A percentile compares a stretch with the other conserved stretches of the same genome.
phyloP scores from a whole-genome alignment of 2,888 invertebrate genomes.

The Hydropsyche betteni region DNA sequence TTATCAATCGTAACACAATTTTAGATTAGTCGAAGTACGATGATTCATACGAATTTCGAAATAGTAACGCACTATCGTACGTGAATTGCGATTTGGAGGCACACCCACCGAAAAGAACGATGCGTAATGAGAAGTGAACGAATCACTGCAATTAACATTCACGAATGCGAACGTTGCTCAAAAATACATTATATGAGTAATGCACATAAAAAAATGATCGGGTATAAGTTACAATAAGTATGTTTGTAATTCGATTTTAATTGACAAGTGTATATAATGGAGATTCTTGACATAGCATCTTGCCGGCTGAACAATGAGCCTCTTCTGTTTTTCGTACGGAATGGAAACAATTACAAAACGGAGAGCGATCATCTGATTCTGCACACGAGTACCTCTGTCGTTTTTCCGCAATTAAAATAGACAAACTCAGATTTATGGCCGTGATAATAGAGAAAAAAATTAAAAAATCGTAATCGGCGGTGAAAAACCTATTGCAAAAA shows the following conservation, averaged over 20 bases:
- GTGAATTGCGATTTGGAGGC: no score
- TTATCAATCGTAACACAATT: no score
- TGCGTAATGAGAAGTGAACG: no score
- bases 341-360: conserved; percentile 14
- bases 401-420: conserved; percentile 7
- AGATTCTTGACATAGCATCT: neutral
- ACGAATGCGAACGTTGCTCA: no score
- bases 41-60: no score
- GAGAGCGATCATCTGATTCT: neutral
- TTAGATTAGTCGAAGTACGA: no score
- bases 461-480: neutral
- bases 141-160: no score
- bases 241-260: conserved; percentile 14
- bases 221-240: no score
- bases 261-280: conserved; percentile 7
- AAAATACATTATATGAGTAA: no score
- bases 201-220: no score
- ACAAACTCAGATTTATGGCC: neutral
- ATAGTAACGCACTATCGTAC: no score
- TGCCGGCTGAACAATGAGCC: neutral
- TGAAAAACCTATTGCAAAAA: neutral
- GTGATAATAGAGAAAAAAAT: neutral
- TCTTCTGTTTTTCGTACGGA: neutral
- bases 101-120: no score
- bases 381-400: neutral